Percentiles rank a stretch among this genome's conserved stretches.
phyloP scores from a whole-genome alignment of 2,797 vertebrate species.

The Allobates femoralis region DNA sequence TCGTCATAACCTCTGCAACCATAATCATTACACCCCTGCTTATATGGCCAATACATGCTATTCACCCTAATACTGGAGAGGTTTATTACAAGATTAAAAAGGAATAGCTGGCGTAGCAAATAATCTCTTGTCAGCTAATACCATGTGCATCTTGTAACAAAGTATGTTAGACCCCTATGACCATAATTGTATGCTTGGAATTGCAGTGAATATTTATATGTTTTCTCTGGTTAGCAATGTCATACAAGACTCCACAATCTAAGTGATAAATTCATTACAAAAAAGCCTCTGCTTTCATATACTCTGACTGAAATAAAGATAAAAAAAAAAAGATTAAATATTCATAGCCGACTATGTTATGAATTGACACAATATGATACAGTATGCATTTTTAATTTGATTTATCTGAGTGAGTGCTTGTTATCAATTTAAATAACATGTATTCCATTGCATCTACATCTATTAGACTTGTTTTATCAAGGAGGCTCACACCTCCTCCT shows the following conservation, averaged over 20 bases:
- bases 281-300: slow-evolving; percentile 67
- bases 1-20: too few species aligned
- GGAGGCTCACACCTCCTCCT: neutral
- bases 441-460: slow-evolving; percentile 36
- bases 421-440: slow-evolving; percentile 71
- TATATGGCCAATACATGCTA: too few species aligned
- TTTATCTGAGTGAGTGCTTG: slow-evolving; percentile 72
- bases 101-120: too few species aligned
- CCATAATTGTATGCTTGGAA: neutral
- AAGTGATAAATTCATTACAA: slow-evolving; percentile 48
- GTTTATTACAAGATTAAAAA: too few species aligned
- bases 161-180: neutral
- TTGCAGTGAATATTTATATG: neutral
- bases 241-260: slow-evolving; percentile 1
- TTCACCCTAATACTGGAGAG: too few species aligned
- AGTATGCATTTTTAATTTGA: slow-evolving; percentile 76
- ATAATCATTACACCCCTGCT: too few species aligned
- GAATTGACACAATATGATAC: slow-evolving; percentile 74
- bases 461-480: neutral
- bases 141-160: too few species aligned
- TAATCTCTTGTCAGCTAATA: too few species aligned
- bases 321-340: slow-evolving; percentile 69
- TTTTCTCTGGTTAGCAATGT: slow-evolving; percentile 9
- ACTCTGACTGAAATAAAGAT: slow-evolving; percentile 29
- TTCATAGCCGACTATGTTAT: slow-evolving; percentile 73